phyloP scores from a whole-genome alignment of 2,888 invertebrate genomes.

The Elmis aenea region DNA sequence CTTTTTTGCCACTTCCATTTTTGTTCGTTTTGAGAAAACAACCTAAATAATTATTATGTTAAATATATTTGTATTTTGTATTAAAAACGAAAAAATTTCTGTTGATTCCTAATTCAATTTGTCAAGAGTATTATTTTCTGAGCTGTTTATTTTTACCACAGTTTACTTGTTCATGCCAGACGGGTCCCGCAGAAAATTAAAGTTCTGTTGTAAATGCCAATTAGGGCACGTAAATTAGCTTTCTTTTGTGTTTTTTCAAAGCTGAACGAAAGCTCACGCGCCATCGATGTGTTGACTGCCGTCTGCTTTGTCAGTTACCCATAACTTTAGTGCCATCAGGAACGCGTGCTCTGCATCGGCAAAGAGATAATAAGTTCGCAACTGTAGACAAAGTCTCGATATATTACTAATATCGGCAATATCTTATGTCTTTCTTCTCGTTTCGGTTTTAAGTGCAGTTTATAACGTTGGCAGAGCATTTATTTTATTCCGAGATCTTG shows the following conservation, averaged over 20 bases:
- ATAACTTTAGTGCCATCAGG: slow-evolving; percentile 36
- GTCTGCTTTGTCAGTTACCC: slow-evolving; percentile 33
- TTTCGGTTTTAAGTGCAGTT: slow-evolving; percentile 18
- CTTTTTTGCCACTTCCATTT: too few species aligned
- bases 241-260: slow-evolving; percentile 11
- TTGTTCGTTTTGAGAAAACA: too few species aligned
- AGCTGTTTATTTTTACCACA: too few species aligned
- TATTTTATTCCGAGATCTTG: slow-evolving; percentile 3
- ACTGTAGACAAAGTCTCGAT: slow-evolving; percentile 28
- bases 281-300: slow-evolving; percentile 36
- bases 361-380: slow-evolving; percentile 35
- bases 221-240: slow-evolving; percentile 12
- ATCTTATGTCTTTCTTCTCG: slow-evolving; percentile 20
- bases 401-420: slow-evolving; percentile 31
- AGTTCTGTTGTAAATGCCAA: slow-evolving; percentile 10
- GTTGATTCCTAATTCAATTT: too few species aligned
- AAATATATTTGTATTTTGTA: too few species aligned
- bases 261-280: slow-evolving; percentile 28
- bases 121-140: too few species aligned
- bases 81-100: too few species aligned
- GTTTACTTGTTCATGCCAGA: slow-evolving; percentile 11
- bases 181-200: slow-evolving; percentile 12
- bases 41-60: too few species aligned
- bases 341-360: slow-evolving; percentile 35
- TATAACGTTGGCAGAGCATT: slow-evolving; percentile 13